Evolutionary conservation across 53 echinoderm and acorn worm species (phyloP), one percentile per base, ranked within the genome.

Genomic region (Paracentrotus lividus): DNA sequence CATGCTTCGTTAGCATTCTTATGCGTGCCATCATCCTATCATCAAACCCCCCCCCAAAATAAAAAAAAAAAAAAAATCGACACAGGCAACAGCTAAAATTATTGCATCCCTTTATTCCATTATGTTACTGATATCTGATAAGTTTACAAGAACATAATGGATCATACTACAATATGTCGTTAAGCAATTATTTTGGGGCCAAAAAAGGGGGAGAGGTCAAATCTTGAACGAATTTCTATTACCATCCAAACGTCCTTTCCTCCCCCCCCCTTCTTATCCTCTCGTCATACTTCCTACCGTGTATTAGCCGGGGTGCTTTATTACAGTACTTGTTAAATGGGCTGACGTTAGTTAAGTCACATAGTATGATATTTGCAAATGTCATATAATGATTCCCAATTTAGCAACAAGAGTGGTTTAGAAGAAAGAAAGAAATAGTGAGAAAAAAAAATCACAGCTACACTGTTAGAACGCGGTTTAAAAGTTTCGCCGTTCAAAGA

Each of bases 261-360:
- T 72, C 18, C 40, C 38, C 15, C 21, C 40, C 18, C 40, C 14
- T 13, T 20, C 18, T 18, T 72, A 1, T 27, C 67, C 36, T 72
- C 40, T 72, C 40, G 21, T 18, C 18, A 38, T 57, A 40, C 13
- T 72, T 40, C 72, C 40, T 42, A 31, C 66, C n/a, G n/a, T n/a
- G n/a, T n/a, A n/a, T 32, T 31, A 72, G 20, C 72, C 5, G 4
- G 40, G 72, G 5, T 72, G 4, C 36, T 72, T 72, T 38, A 40
- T 72, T 72, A 72, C 72, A 36, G 36, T 72, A 72, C 36, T 36
- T 72, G 36, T 36, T 72, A 40, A 72, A 72, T 72, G 40, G 72
- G 72, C 4, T 72, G 38, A 20, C 36, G 0, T 21, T 72, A 72
- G 36, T 72, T 21, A 72, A 5, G 1, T 26, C 4, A 38, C 36